Evolutionary conservation across 2,888 invertebrate genomes (phyloP), one percentile per base, ranked within the genome.

Genomic region (Thymelicus acteon): DNA sequence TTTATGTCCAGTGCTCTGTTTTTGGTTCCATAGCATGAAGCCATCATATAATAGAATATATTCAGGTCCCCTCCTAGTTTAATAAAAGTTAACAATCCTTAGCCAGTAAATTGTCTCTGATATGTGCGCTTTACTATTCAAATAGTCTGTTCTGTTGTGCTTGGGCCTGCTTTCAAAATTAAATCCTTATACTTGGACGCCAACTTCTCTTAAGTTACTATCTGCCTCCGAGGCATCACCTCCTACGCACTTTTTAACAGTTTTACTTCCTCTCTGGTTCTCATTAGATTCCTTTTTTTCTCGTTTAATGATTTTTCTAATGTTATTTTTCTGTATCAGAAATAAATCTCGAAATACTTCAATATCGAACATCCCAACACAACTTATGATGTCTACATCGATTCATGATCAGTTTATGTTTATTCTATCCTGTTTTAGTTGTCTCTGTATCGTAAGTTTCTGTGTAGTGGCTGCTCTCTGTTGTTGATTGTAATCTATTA

Each of bases 401-500:
- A 75, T 75, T 78, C 77, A 80, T 80, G 85, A 85, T 86, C 88
- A 85, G 85, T 86, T 84, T 71, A 81, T 84, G 86, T 87, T 84
- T 84, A 82, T 71, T 88, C 85, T 90, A 80, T 89, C 87, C 87
- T 89, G 79, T 91, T 90, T 91, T 92, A 91, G 90, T 92, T 92
- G 80, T 84, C 82, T 88, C 78, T 80, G 77, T 82, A 85, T 87
- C 86, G 90, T 90, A 87, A 82, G 85, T 92, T 86, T 93, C 91
- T 94, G 93, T 93, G 92, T 94, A 94, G 94, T 94, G 93, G 93
- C 94, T 94, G 94, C 89, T 94, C 89, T 92, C 91, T 94, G 94
- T 94, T 94, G 93, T 93, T 90, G 90, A 91, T 86, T 93, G 93
- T 93, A 87, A 85, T 90, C 88, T 91, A 90, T 93, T 92, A 90